Evolutionary conservation across 2,888 invertebrate species (phyloP).

Genomic region (Lysandra coridon): DNA sequence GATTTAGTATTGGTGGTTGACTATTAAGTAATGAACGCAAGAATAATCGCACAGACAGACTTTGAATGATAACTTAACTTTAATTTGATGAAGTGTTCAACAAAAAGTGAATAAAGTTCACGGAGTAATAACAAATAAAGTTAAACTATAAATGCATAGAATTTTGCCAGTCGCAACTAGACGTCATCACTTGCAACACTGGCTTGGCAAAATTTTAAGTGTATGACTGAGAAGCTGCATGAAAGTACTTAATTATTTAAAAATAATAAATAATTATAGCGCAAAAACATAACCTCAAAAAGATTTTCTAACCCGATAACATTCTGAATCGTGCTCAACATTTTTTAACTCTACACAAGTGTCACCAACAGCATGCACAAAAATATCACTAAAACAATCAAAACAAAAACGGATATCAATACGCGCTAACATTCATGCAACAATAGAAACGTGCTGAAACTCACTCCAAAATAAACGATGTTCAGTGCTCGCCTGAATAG

Average conservation of each 20-base stretch:
- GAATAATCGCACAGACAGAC: background rate
- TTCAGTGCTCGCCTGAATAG: background rate
- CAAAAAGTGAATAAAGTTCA: too few relatives aligned
- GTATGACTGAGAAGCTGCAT: too few relatives aligned
- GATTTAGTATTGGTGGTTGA: background rate
- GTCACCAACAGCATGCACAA: background rate
- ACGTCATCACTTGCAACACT: too few relatives aligned
- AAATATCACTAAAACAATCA: constrained; percentile 7
- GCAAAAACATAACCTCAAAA: background rate
- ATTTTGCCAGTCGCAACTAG: too few relatives aligned
- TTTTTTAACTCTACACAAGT: background rate
- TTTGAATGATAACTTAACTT: background rate
- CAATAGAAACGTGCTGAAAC: background rate
- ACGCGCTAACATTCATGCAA: background rate
- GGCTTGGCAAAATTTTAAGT: too few relatives aligned
- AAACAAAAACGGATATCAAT: background rate
- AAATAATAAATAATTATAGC: too few relatives aligned
- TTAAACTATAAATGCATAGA: too few relatives aligned
- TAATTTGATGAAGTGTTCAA: background rate
- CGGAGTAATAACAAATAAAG: too few relatives aligned
- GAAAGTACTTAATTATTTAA: too few relatives aligned
- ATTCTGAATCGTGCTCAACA: background rate
- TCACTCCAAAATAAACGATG: background rate
- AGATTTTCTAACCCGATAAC: background rate
- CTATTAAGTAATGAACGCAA: background rate